Conservation (phyloP, 1,140 invertebrate genomes). For the Harlomillsia oculata region DNA sequence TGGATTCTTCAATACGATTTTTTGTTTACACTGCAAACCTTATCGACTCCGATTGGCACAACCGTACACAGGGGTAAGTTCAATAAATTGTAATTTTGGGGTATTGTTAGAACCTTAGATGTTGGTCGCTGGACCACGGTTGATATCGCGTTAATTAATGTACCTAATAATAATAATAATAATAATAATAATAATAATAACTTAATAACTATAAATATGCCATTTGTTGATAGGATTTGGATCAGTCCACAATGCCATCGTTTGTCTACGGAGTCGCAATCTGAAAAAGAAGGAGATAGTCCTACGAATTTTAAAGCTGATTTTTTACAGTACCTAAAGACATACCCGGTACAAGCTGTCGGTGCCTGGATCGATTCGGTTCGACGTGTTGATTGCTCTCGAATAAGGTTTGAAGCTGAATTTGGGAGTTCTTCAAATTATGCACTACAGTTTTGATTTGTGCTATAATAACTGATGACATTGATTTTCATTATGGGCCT, state of each 20-base stretch:
- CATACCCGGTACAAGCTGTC: slow-evolving; percentile 52
- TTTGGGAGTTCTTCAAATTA: neutral
- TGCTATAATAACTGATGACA: neutral
- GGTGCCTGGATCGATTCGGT: slow-evolving; percentile 63
- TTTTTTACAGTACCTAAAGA: slow-evolving; percentile 66
- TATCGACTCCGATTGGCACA: no score
- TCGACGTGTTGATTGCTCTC: slow-evolving; percentile 64
- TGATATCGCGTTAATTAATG: no score
- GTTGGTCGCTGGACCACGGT: no score
- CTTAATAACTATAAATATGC: neutral
- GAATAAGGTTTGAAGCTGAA: slow-evolving; percentile 56
- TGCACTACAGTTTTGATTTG: neutral
- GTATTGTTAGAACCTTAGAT: no score
- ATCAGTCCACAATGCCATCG: slow-evolving; percentile 67
- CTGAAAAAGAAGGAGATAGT: slow-evolving; percentile 60
- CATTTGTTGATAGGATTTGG: slow-evolving; percentile 57
- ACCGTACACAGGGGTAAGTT: no score
- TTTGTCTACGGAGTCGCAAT: slow-evolving; percentile 45
- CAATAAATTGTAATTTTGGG: no score
- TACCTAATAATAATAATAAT: neutral
- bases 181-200: neutral
- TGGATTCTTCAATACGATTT: neutral
- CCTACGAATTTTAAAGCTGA: slow-evolving; percentile 74
- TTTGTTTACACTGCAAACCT: no score
- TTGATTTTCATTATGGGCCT: slow-evolving; percentile 2